Evolutionary conservation across 2,113 vertebrate species (phyloP).

Genomic region (Pithys albifrons): DNA sequence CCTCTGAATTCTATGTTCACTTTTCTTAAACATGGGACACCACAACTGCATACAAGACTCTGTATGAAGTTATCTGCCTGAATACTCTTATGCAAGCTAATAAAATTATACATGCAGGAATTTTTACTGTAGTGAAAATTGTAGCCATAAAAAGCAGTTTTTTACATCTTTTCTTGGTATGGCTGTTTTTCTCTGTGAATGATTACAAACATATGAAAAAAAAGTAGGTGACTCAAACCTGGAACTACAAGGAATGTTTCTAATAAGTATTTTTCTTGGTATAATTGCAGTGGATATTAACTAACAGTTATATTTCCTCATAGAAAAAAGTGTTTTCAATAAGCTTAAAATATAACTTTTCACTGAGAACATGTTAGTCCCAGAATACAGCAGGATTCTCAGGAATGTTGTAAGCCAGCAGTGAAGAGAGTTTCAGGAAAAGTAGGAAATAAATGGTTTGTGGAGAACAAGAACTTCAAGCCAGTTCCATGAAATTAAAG

Average conservation of each 20-base stretch:
- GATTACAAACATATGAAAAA: neutral
- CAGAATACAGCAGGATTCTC: neutral
- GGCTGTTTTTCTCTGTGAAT: neutral
- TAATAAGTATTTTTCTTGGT: neutral
- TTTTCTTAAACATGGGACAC: neutral
- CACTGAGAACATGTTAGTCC: neutral
- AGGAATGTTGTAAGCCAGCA: neutral
- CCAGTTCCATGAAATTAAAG: neutral
- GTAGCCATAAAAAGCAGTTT: neutral
- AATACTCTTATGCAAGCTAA: neutral
- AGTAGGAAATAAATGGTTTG: neutral
- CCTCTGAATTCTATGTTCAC: neutral
- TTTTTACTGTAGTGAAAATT: neutral
- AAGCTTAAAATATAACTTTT: slow-evolving; percentile 26
- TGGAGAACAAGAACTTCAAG: neutral
- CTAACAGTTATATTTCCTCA: neutral
- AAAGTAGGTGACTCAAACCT: neutral
- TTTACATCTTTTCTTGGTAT: neutral
- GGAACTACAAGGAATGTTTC: neutral
- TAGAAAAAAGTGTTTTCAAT: neutral
- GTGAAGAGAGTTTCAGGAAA: neutral
- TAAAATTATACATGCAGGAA: neutral
- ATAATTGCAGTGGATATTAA: neutral
- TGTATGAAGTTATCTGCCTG: neutral
- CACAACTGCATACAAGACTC: neutral